Evolutionary conservation across 2,113 vertebrate species (phyloP).

Genomic region (Candoia aspera): DNA sequence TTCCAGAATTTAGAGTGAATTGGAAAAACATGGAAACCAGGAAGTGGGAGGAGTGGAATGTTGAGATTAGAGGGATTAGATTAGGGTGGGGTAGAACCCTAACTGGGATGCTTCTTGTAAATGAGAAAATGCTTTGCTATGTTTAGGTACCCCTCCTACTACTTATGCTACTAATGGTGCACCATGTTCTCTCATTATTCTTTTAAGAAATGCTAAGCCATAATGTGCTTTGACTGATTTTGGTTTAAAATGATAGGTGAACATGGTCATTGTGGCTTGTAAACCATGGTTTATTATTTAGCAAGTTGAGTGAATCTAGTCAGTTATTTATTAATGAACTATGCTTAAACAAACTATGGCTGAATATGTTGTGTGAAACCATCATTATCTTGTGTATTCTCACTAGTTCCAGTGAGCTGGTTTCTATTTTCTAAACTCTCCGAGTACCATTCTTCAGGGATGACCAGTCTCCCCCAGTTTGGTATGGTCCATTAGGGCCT

Average conservation of each 20-base stretch:
- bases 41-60: neutral
- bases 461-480: neutral
- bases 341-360: neutral
- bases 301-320: neutral
- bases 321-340: neutral
- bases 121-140: neutral
- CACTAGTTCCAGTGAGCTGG: neutral
- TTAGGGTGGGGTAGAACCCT: neutral
- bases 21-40: neutral
- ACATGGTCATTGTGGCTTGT: neutral
- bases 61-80: neutral
- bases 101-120: neutral
- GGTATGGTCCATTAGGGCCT: too few species aligned
- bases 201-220: neutral
- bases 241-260: neutral
- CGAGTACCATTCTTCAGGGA: neutral
- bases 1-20: too few species aligned
- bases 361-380: neutral
- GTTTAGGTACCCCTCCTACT: neutral
- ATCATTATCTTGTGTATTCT: neutral
- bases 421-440: neutral
- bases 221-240: neutral
- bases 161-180: neutral
- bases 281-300: neutral
- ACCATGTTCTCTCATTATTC: neutral